These are phyloP conservation scores for Axis porcinus DNA, from an alignment of 2,113 vertebrate species.

Conservation along the genomic window DNA sequence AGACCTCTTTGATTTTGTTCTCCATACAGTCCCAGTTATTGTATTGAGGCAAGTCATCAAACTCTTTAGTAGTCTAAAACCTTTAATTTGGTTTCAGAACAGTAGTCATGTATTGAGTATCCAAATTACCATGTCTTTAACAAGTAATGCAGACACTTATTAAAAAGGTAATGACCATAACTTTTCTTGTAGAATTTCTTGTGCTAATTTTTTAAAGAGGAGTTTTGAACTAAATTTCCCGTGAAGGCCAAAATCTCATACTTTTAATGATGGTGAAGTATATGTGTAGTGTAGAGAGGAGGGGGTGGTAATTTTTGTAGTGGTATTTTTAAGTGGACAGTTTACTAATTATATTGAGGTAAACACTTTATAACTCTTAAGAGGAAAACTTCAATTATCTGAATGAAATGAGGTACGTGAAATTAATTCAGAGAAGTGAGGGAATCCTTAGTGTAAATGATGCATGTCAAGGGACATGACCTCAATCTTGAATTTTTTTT, in stretches of 20 bases:
- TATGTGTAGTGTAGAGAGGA: not conserved
- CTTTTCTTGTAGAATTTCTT: slow-evolving; percentile 59
- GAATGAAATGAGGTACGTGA: slow-evolving; percentile 65
- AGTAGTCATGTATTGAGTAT: slow-evolving; percentile 60
- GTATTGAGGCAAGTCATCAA: slow-evolving; percentile 64
- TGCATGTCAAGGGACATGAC: slow-evolving; percentile 53
- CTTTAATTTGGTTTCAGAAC: slow-evolving; percentile 69
- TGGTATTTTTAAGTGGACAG: slow-evolving; percentile 65
- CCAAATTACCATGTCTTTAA: slow-evolving; percentile 63
- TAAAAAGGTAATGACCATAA: slow-evolving; percentile 69
- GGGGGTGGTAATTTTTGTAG: slow-evolving; percentile 52
- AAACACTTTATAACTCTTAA: slow-evolving; percentile 62
- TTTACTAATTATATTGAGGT: slow-evolving; percentile 68
- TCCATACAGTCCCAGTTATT: slow-evolving; percentile 49
- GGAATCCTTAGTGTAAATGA: slow-evolving; percentile 64
- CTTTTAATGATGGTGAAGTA: slow-evolving; percentile 33
- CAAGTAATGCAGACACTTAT: slow-evolving; percentile 57
- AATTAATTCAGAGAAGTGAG: slow-evolving; percentile 68
- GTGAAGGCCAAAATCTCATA: slow-evolving; percentile 45
- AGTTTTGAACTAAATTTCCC: slow-evolving; percentile 46
- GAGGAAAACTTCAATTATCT: slow-evolving; percentile 71
- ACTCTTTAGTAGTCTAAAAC: slow-evolving; percentile 62
- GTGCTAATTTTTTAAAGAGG: slow-evolving; percentile 58
- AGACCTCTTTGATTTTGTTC: slow-evolving; percentile 62
- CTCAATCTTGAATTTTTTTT: slow-evolving; percentile 43